Base-by-base conservation (phyloP, 2,113 vertebrate species). In the Diadophis punctatus region DNA sequence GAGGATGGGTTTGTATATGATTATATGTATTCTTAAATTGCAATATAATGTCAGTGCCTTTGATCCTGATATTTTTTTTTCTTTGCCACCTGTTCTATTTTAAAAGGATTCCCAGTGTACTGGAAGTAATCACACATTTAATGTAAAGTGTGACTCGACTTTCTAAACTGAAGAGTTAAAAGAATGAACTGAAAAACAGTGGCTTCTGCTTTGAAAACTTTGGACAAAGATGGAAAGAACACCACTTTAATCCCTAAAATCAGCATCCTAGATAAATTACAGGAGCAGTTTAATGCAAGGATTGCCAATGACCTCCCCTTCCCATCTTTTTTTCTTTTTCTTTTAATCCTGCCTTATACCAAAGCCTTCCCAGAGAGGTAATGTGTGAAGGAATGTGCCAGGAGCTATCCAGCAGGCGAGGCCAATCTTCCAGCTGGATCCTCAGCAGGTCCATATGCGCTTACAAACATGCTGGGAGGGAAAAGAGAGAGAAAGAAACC, bases 401-500 rank as follows among this genome's bases (percentile, higher is more conserved):
- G 94, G 95, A 96, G 95, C 96, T 94, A 39, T 95, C 94, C 0
- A 0, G 90, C 92, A 93, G 92, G 53, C 68, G 95, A 94, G 94
- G 85, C 95, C 49, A 86, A 63, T 93, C 91, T 94, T 96, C 34
- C 56, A 95, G 94, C 25, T 92, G 94, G 94, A 95, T 94, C 88
- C 95, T 95, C 94, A 87, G 93, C 95, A 94, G 84, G 95, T 86
- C 93, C 96, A 68, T 91, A 93, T 90, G 93, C 94, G 93, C 95
- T 97, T 97, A 95, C 96, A 97, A 97, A 97, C 92, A 96, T 89
- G 93, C 84, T 95, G 94, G 96, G 96, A n/a, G 56, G 56, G 39
- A 80, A 23, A 11, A 16, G 8, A 11, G 16, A 20, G 53, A 30
- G 90, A 46, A 30, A 39, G 10, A 27, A 94, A 97, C 95, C 49